Conservation (phyloP, 2,797 vertebrate genomes). For the Percopsis omiscomaycus region DNA sequence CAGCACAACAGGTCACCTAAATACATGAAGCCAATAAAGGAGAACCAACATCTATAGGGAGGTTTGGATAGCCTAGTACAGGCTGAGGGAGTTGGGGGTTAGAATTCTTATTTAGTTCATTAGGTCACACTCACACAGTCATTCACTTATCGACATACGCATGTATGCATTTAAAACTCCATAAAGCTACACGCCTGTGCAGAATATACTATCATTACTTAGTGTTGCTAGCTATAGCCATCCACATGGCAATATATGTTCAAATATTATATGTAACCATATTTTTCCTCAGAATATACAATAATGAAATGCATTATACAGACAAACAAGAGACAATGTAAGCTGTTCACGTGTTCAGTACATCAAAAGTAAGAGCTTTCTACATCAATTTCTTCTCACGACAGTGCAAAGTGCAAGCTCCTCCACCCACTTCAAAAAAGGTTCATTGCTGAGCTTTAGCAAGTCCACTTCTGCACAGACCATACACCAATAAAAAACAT, state of each 20-base stretch:
- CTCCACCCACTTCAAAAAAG: slow-evolving; percentile 86
- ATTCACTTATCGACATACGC: slow-evolving; percentile 69
- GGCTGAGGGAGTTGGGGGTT: slow-evolving; percentile 75
- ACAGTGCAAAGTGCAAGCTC: slow-evolving; percentile 97
- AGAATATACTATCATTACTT: slow-evolving; percentile 91
- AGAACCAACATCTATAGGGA: slow-evolving; percentile 86
- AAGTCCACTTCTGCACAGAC: slow-evolving; percentile 87
- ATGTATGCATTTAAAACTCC: slow-evolving; percentile 85
- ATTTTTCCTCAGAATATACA: slow-evolving; percentile 90
- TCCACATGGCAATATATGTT: slow-evolving; percentile 87
- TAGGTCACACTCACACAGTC: slow-evolving; percentile 45
- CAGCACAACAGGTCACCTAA: slow-evolving; percentile 94
- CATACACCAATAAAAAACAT: slow-evolving; percentile 80
- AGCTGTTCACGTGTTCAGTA: slow-evolving; percentile 91
- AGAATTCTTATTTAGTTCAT: slow-evolving; percentile 81
- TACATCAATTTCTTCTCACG: slow-evolving; percentile 91
- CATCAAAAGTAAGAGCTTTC: slow-evolving; percentile 90
- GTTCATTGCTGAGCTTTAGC: slow-evolving; percentile 74
- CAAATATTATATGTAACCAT: slow-evolving; percentile 86
- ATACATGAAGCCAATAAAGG: slow-evolving; percentile 89
- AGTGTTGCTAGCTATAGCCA: slow-evolving; percentile 94
- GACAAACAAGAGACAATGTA: slow-evolving; percentile 91
- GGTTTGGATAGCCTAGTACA: slow-evolving; percentile 82
- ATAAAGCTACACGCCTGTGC: slow-evolving; percentile 90
- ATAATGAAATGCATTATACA: slow-evolving; percentile 93